Evolutionary conservation across 2,797 vertebrate species (phyloP).

Genomic region (Mormyrus proboscirostris): DNA sequence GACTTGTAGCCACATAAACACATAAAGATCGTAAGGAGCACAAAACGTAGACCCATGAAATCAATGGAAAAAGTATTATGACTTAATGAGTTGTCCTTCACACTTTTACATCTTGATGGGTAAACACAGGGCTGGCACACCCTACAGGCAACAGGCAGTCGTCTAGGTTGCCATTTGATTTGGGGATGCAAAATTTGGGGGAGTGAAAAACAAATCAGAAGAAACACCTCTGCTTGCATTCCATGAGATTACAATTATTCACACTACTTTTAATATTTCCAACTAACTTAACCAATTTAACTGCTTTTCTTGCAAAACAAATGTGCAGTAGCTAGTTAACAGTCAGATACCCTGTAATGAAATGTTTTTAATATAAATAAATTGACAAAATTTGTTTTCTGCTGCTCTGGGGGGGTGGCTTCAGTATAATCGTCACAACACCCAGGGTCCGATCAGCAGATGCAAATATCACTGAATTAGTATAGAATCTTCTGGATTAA

Average conservation of each 20-base stretch:
- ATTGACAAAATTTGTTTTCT: not conserved
- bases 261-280: not conserved
- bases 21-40: not conserved
- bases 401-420: not conserved
- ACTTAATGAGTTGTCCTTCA: not conserved
- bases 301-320: not conserved
- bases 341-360: not conserved
- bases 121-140: not conserved
- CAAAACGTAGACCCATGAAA: not conserved
- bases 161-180: not conserved
- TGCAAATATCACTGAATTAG: not conserved
- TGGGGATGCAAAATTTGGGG: not conserved
- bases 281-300: no score
- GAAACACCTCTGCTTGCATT: not conserved
- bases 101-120: not conserved
- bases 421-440: not conserved
- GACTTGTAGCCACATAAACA: not conserved
- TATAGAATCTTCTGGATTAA: not conserved
- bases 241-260: not conserved
- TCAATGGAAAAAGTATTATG: not conserved
- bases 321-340: not conserved
- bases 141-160: not conserved
- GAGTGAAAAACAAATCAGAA: not conserved
- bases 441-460: not conserved
- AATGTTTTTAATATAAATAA: not conserved